Conservation (phyloP, 1,140 invertebrate genomes). For the Coenobita brevimanus region DNA sequence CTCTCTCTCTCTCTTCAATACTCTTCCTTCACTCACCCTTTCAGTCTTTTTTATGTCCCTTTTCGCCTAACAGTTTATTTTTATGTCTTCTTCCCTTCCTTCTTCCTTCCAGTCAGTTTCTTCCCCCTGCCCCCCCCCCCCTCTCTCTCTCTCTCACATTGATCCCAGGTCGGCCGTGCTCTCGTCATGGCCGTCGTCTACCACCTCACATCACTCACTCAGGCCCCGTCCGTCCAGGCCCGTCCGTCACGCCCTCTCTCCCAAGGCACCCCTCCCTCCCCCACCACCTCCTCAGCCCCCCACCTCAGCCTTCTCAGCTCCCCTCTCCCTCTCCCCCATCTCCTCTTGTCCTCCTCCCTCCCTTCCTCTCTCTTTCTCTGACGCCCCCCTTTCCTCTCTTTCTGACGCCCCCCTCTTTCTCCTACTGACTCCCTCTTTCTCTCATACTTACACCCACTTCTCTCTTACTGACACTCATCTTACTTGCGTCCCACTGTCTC, state of each 20-base stretch:
- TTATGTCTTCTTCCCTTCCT: slow-evolving; percentile 34
- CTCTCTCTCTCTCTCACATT: slow-evolving; percentile 31
- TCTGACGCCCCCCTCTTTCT: slow-evolving; percentile 15
- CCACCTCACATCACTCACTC: slow-evolving; percentile 66
- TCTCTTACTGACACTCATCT: background rate
- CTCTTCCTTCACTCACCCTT: background rate
- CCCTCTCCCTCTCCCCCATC: background rate
- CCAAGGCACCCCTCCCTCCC: background rate
- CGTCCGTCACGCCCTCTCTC: slow-evolving; percentile 26
- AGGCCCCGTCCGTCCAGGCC: slow-evolving; percentile 47
- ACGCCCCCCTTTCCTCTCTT: background rate
- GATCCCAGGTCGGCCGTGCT: slow-evolving; percentile 44
- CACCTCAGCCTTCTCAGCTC: background rate
- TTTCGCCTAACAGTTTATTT: background rate
- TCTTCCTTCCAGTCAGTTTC: background rate
- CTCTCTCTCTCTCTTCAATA: background rate
- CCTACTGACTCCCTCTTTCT: background rate
- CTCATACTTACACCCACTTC: too few species aligned
- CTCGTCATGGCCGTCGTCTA: slow-evolving; percentile 59
- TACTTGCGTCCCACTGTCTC: background rate
- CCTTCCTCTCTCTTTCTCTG: background rate
- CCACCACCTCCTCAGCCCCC: background rate
- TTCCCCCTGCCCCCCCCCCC: background rate
- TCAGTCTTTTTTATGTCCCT: background rate
- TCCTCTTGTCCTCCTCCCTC: background rate